A percentile compares a stretch with the other conserved stretches of the same genome.
These are phyloP conservation scores for Luscinia megarhynchos DNA, from an alignment of 2,797 vertebrate genomes.

Conservation along the genomic window DNA sequence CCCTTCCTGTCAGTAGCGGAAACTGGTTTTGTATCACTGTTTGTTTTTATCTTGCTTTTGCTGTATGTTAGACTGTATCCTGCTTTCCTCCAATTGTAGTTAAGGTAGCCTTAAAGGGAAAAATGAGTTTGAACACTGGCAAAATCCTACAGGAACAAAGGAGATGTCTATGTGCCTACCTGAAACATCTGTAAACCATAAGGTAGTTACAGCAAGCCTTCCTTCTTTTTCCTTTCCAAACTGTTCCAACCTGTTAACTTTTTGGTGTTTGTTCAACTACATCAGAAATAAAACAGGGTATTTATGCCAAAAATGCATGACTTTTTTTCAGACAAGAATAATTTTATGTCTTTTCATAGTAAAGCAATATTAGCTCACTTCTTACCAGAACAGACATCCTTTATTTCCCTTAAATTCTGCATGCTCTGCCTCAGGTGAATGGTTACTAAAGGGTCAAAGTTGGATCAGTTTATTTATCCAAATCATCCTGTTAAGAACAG, in stretches of 20 bases:
- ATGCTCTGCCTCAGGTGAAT: background rate
- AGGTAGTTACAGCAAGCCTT: background rate
- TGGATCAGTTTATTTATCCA: conserved; percentile 37
- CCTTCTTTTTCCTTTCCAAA: background rate
- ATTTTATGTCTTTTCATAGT: background rate
- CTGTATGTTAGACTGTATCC: background rate
- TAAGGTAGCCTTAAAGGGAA: background rate
- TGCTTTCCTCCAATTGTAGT: background rate
- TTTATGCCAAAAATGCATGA: background rate
- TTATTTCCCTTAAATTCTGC: background rate
- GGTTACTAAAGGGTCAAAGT: conserved; percentile 1
- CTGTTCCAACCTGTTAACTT: background rate
- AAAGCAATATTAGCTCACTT: background rate
- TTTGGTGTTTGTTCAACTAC: background rate
- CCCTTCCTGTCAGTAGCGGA: background rate
- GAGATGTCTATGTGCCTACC: background rate
- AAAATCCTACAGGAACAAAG: background rate
- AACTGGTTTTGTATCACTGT: background rate
- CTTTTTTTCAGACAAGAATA: background rate
- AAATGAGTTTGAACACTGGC: background rate
- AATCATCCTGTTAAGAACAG: conserved; percentile 40
- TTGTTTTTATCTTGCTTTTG: background rate
- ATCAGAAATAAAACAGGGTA: background rate
- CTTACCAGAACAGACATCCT: background rate
- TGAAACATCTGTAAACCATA: background rate